These are phyloP conservation scores for Odontophorus gujanensis DNA, from an alignment of 2,113 vertebrate genomes.

Conservation along the genomic window DNA sequence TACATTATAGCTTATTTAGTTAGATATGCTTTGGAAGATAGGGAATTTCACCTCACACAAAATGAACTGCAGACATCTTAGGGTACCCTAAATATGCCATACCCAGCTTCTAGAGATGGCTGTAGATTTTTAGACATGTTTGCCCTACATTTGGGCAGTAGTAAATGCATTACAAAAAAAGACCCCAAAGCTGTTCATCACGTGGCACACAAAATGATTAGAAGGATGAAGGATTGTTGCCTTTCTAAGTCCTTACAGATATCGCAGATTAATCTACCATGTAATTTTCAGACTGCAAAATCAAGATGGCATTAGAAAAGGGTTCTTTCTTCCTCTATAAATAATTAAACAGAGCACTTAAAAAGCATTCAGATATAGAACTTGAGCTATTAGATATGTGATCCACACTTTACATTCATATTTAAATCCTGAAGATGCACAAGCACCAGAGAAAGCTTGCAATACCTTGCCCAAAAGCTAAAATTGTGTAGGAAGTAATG, in stretches of 20 bases:
- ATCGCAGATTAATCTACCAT: background rate
- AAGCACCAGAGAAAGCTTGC: background rate
- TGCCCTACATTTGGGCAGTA: background rate
- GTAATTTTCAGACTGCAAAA: background rate
- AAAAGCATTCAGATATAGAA: conserved; percentile 1
- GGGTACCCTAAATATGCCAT: background rate
- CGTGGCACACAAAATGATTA: background rate
- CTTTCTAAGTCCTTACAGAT: background rate
- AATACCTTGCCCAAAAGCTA: background rate
- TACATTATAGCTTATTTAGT: background rate
- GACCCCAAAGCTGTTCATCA: background rate
- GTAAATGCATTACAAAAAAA: background rate
- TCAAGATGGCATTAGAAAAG: background rate
- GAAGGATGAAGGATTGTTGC: background rate
- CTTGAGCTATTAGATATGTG: background rate
- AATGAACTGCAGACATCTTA: background rate
- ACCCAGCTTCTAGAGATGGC: background rate
- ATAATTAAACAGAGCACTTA: conserved; percentile 32
- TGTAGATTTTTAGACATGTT: background rate
- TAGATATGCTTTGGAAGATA: background rate
- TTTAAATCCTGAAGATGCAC: conserved; percentile 27
- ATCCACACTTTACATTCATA: conserved; percentile 23
- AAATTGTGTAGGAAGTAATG: background rate
- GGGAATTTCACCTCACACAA: background rate
- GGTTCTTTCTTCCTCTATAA: background rate